Base-by-base conservation (phyloP, 2,113 vertebrate species). In the Chaetorhynchus papuensis region DNA sequence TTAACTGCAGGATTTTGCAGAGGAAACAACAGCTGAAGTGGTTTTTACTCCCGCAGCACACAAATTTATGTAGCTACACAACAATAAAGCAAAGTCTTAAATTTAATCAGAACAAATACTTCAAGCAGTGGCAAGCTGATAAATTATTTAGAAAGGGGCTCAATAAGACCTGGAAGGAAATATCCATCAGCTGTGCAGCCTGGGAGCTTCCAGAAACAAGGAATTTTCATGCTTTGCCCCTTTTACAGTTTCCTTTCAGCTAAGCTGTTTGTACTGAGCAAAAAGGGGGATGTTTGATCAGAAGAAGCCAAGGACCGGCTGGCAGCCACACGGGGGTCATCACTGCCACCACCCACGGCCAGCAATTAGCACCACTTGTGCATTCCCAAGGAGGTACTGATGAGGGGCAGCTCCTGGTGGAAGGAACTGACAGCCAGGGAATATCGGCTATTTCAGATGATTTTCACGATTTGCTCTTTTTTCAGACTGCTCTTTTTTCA, bases 51-150 rank as follows among this genome's bases (percentile, higher is more conserved):
- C 95, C 10, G 9, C 95, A 94, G 88, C 94, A 93, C 84, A 94
- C 75, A 87, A 90, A 97, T 97, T 93, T 97, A 97, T 96, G 95
- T 89, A 86, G 93, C 96, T 94, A 92, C 78, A 56, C 83, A 91
- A 97, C 83, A 97, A 97, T 95, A 97, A 98, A 93, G 97, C 93
- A 94, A 96, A 95, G 94, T 79, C 96, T 97, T 97, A 96, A 96
- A 98, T 97, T 97, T 96, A 97, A 98, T 98, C 97, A 97, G 92
- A 86, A 97, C 91, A 97, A 97, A 97, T 94, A 97, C 96, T 97
- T 97, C 96, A 97, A 97, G 97, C 87, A 76, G 86, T 59, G 78
- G 96, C 94, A 97, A 95, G 87, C 94, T 94, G 94, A 98, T 98
- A 96, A 97, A 98, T 98, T 98, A 98, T 98, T 98, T 96, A 98